Evolutionary conservation across 2,888 invertebrate genomes (phyloP).

Genomic region (Heteromurus nitidus): DNA sequence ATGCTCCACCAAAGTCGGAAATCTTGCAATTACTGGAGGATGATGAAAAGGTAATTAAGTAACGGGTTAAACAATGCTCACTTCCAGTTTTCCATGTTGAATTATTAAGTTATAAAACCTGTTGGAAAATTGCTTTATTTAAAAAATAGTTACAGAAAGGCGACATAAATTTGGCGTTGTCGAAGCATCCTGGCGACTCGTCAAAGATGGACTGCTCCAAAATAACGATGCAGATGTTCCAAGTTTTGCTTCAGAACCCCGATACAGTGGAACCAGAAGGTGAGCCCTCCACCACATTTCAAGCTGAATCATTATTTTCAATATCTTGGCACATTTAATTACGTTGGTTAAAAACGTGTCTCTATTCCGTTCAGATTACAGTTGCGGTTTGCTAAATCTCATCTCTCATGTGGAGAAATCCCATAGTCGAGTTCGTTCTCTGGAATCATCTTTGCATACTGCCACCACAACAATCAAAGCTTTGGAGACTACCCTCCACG

Average conservation of each 20-base stretch:
- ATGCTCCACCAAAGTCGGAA: not conserved
- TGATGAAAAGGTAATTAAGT: slow-evolving; percentile 47
- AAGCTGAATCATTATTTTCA: too few species aligned
- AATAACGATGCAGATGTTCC: slow-evolving; percentile 52
- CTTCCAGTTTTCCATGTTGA: too few species aligned
- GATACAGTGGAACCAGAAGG: slow-evolving; percentile 58
- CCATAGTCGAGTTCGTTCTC: slow-evolving; percentile 29
- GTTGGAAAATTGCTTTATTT: not conserved
- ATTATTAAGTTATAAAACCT: too few species aligned
- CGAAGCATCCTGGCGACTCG: slow-evolving; percentile 19
- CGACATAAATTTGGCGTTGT: slow-evolving; percentile 1
- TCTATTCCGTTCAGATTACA: slow-evolving; percentile 46
- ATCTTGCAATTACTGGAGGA: slow-evolving; percentile 37
- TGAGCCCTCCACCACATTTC: too few species aligned
- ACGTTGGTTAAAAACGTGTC: not conserved
- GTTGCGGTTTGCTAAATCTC: slow-evolving; percentile 47
- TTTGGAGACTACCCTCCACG: slow-evolving; percentile 20
- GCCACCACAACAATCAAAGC: slow-evolving; percentile 41
- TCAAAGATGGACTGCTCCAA: slow-evolving; percentile 50
- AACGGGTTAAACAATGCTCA: not conserved
- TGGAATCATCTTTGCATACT: slow-evolving; percentile 35
- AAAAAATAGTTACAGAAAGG: slow-evolving; percentile 15
- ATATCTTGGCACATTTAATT: not conserved
- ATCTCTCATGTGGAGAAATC: slow-evolving; percentile 51
- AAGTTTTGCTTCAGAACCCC: slow-evolving; percentile 54